Percentiles rank a stretch among this genome's conserved stretches.
Conservation (phyloP, 1,140 invertebrate species). For the Drosophila ananassae region DNA sequence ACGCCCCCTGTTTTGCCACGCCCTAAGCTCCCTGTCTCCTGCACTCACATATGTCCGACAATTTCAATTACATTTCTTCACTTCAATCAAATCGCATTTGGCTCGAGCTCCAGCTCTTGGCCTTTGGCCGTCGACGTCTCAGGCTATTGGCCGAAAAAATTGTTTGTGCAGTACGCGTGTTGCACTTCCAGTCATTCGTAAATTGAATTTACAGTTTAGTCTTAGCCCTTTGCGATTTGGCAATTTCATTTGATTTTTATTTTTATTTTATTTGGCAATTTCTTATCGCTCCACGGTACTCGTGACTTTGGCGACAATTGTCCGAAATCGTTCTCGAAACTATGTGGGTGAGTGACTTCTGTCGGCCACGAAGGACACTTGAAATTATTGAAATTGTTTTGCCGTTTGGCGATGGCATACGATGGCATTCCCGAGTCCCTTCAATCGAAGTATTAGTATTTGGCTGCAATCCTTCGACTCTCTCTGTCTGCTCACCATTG, state of each 20-base stretch:
- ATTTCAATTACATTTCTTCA: conserved; percentile 78
- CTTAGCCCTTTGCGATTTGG: conserved; percentile 44
- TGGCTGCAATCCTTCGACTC: conserved; percentile 13
- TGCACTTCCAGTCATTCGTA: conserved; percentile 71
- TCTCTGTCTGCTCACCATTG: conserved; percentile 67
- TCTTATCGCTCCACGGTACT: conserved; percentile 53
- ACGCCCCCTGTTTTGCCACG: too few relatives aligned
- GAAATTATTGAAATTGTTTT: conserved; percentile 81
- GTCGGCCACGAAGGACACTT: conserved; percentile 73
- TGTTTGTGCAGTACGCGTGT: conserved; percentile 68
- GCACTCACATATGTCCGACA: conserved; percentile 50
- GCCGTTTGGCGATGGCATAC: conserved; percentile 52
- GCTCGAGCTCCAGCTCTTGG: conserved; percentile 14
- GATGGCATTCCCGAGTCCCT: not conserved
- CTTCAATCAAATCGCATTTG: conserved; percentile 71
- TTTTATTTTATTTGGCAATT: conserved; percentile 42
- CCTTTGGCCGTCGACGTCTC: conserved; percentile 15
- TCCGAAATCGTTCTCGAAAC: conserved; percentile 40
- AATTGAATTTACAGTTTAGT: conserved; percentile 73
- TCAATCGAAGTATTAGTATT: conserved; percentile 6
- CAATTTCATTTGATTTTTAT: conserved; percentile 53
- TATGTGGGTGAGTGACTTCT: conserved; percentile 52
- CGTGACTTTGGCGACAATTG: conserved; percentile 70
- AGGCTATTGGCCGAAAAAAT: conserved; percentile 17
- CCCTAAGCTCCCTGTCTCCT: conserved; percentile 7